Conservation (phyloP, 2,797 vertebrate genomes). For the Phrynocephalus guinanensis region DNA sequence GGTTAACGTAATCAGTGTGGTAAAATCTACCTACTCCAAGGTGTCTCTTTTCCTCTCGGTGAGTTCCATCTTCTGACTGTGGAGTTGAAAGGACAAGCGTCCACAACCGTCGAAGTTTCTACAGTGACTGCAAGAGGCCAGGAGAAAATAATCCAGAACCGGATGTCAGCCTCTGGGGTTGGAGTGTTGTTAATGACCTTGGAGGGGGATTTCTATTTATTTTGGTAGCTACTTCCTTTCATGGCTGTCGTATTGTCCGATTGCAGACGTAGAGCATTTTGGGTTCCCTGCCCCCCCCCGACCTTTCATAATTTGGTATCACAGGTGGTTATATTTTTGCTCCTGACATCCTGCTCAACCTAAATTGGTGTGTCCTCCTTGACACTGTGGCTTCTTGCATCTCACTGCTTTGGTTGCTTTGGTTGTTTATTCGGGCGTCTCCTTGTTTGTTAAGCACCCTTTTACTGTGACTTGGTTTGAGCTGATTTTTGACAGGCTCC, state of each 20-base stretch:
- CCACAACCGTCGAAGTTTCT: no score
- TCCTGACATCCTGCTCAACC: not conserved
- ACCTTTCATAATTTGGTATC: not conserved
- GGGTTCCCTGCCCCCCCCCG: not conserved
- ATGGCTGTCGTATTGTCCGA: not conserved
- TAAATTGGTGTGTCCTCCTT: not conserved
- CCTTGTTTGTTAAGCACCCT: not conserved
- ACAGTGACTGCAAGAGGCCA: no score
- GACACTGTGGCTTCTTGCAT: not conserved
- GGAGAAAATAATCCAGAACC: no score
- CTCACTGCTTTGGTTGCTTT: not conserved
- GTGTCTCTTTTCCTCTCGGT: no score
- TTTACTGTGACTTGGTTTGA: not conserved
- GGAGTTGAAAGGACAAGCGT: no score
- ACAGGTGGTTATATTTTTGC: no score
- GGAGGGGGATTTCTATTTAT: not conserved
- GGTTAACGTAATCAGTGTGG: no score
- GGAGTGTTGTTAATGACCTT: not conserved
- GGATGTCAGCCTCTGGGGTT: not conserved
- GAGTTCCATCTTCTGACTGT: no score
- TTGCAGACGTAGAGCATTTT: not conserved
- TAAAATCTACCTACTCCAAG: no score
- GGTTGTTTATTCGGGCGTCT: not conserved
- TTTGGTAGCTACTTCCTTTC: not conserved
- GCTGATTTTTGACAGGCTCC: not conserved